These are phyloP conservation scores for Taenaris catops DNA, from an alignment of 2,888 invertebrate species.

Conservation along the genomic window DNA sequence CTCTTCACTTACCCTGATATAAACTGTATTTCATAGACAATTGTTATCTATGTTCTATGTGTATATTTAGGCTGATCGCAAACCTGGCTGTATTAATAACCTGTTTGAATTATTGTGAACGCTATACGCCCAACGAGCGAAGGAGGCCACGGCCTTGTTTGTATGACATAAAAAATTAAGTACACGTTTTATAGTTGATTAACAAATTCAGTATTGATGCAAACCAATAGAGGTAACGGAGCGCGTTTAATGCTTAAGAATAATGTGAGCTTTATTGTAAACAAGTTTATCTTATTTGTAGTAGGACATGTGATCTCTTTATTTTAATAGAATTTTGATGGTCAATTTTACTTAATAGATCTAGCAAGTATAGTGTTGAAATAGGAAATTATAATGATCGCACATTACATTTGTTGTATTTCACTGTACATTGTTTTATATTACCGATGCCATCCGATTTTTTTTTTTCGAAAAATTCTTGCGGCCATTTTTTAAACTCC, in stretches of 20 bases:
- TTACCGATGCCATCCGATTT: constrained; percentile 50
- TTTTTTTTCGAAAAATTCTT: constrained; percentile 9
- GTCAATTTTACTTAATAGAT: constrained; percentile 77
- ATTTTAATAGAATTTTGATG: constrained; percentile 75
- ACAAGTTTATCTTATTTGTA: constrained; percentile 68
- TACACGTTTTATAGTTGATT: constrained; percentile 9
- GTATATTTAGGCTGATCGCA: constrained; percentile 5
- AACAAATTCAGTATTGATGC: constrained; percentile 34
- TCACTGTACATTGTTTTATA: constrained; percentile 35
- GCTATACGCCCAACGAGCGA: no score
- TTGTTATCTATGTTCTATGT: constrained; percentile 11
- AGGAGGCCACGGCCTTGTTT: not conserved
- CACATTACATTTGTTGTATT: constrained; percentile 52
- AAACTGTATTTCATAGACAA: constrained; percentile 10
- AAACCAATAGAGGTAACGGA: constrained; percentile 37
- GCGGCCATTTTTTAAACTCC: constrained; percentile 44
- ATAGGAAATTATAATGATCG: constrained; percentile 46
- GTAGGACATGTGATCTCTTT: constrained; percentile 75
- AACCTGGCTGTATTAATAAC: no score
- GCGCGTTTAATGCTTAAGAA: constrained; percentile 51
- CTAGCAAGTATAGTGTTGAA: constrained; percentile 60
- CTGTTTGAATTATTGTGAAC: no score
- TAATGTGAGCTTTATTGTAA: constrained; percentile 67
- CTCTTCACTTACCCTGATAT: constrained; percentile 13
- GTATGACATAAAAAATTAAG: constrained; percentile 3